phyloP scores from a whole-genome alignment of 2,113 vertebrate species.

The Carassius auratus region DNA sequence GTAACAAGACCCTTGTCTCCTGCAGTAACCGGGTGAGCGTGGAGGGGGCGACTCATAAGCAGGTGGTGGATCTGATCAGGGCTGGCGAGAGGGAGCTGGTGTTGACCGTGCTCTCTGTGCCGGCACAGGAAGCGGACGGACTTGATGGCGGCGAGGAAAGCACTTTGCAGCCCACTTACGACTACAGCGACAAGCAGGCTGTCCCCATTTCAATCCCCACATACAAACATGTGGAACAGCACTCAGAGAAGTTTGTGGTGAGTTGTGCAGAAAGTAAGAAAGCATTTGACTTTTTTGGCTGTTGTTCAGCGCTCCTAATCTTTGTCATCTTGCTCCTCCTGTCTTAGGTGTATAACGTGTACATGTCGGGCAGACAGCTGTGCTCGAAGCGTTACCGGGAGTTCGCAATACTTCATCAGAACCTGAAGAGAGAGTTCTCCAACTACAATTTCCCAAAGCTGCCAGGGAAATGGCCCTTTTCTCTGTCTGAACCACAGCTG shows the following conservation, averaged over 20 bases:
- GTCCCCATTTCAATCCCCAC: constrained; percentile 97
- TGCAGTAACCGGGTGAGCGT: constrained; percentile 92
- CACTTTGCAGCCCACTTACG: constrained; percentile 87
- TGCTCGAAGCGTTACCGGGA: constrained; percentile 96
- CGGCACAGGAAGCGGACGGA: constrained; percentile 89
- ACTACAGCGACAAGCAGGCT: constrained; percentile 96
- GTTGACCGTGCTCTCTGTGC: constrained; percentile 91
- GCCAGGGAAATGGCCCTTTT: constrained; percentile 97
- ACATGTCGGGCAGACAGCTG: constrained; percentile 94
- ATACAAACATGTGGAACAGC: constrained; percentile 97
- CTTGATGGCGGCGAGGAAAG: constrained; percentile 91
- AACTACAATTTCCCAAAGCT: constrained; percentile 93
- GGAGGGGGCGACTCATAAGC: constrained; percentile 96
- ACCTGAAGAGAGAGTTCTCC: constrained; percentile 93
- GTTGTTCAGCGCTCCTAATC: not conserved
- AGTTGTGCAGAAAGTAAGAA: constrained; percentile 55
- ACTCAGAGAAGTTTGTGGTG: constrained; percentile 96
- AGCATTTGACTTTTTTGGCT: not conserved
- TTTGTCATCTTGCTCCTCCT: not conserved
- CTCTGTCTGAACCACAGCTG: constrained; percentile 93
- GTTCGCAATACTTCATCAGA: constrained; percentile 93
- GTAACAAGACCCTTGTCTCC: not conserved
- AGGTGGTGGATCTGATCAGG: constrained; percentile 97
- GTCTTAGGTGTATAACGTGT: constrained; percentile 91
- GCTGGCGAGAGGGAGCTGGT: constrained; percentile 92